These are phyloP conservation scores for Brachionus calyciflorus DNA, from an alignment of 1,140 invertebrate species.

Conservation along the genomic window DNA sequence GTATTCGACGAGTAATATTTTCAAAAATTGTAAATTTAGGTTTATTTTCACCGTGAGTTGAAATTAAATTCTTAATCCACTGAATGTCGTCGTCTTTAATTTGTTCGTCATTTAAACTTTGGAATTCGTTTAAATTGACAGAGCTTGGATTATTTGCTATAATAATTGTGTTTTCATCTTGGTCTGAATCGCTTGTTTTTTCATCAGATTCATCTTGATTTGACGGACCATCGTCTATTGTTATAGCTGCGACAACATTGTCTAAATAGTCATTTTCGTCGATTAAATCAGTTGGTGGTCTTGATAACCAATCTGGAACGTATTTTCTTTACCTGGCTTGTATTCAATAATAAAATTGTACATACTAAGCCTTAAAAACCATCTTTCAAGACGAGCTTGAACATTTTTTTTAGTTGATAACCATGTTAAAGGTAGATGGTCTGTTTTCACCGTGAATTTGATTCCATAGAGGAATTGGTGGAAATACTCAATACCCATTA, in stretches of 20 bases:
- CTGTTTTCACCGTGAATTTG: conserved; percentile 60
- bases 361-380: not conserved
- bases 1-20: not conserved
- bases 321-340: not conserved
- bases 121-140: too few relatives aligned
- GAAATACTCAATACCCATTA: conserved; percentile 58
- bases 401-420: conserved; percentile 52
- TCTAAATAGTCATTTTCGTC: conserved; percentile 47
- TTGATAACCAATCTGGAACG: not conserved
- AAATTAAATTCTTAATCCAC: too few relatives aligned
- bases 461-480: conserved; percentile 59
- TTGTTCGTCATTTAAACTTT: too few relatives aligned
- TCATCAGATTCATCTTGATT: too few relatives aligned
- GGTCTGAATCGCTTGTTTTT: not conserved
- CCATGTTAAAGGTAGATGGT: conserved; percentile 60
- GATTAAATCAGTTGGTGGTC: not conserved
- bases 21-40: not conserved
- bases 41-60: not conserved
- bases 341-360: conserved; percentile 36
- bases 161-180: not conserved
- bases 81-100: too few relatives aligned
- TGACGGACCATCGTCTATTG: too few relatives aligned
- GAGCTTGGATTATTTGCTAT: not conserved
- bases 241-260: not conserved
- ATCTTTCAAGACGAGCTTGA: not conserved